Conservation (phyloP, 2,113 vertebrate genomes). For the Pseudolaguvia tuberculata region DNA sequence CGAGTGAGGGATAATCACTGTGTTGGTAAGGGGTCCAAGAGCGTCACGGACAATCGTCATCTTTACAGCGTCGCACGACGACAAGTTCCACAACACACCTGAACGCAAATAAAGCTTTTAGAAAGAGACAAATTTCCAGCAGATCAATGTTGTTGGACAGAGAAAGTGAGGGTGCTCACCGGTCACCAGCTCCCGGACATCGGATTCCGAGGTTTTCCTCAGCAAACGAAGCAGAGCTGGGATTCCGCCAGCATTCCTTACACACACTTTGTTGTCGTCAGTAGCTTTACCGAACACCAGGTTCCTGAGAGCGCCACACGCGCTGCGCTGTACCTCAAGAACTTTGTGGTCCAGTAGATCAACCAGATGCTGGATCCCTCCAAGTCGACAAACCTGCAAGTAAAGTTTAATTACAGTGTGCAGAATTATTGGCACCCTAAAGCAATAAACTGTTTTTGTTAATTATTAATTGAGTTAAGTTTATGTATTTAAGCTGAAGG, state of each 20-base stretch:
- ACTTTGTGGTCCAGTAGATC: slow-evolving; percentile 92
- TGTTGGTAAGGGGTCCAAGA: slow-evolving; percentile 86
- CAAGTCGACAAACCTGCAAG: slow-evolving; percentile 85
- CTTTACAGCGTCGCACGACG: slow-evolving; percentile 93
- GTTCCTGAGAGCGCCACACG: slow-evolving; percentile 91
- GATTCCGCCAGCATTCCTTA: slow-evolving; percentile 93
- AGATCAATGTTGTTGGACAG: no score
- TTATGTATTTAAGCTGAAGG: no score
- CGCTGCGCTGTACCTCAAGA: slow-evolving; percentile 91
- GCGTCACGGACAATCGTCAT: slow-evolving; percentile 97
- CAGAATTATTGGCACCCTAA: background rate
- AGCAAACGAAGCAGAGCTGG: slow-evolving; percentile 87
- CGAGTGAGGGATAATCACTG: slow-evolving; percentile 93
- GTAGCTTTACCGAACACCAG: slow-evolving; percentile 94
- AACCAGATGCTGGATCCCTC: slow-evolving; percentile 94
- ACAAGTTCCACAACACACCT: slow-evolving; percentile 98
- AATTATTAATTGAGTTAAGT: no score
- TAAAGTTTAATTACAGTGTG: background rate
- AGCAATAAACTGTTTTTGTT: background rate
- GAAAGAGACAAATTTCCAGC: background rate
- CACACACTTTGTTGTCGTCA: slow-evolving; percentile 95
- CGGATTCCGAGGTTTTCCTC: slow-evolving; percentile 88
- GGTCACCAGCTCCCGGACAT: slow-evolving; percentile 91
- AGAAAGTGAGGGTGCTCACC: slow-evolving; percentile 56
- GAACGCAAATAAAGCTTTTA: background rate